Evolutionary conservation across 2,888 invertebrate genomes (phyloP).

Genomic region (Megalurothrips usitatus): DNA sequence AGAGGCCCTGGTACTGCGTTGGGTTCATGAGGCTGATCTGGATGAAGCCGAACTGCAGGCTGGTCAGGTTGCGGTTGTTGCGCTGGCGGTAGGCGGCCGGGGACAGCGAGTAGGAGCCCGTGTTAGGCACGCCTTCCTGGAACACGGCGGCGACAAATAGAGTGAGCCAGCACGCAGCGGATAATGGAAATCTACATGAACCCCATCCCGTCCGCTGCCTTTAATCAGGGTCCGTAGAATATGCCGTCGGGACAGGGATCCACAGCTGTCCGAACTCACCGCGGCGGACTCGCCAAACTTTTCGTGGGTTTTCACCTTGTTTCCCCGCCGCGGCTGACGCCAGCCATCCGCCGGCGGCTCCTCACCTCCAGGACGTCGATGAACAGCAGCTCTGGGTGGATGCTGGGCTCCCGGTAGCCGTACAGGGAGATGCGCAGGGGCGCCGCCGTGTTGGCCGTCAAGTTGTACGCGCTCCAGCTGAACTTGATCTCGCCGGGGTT

Average conservation of each 20-base stretch:
- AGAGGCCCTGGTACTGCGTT: constrained; percentile 57
- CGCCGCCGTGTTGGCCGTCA: constrained; percentile 73
- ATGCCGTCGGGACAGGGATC: too few relatives aligned
- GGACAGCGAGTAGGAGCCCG: constrained; percentile 66
- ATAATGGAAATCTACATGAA: too few relatives aligned
- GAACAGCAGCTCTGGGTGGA: constrained; percentile 72
- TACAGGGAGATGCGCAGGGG: constrained; percentile 76
- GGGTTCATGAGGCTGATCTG: constrained; percentile 83
- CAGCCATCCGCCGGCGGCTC: background rate
- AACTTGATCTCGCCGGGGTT: constrained; percentile 70
- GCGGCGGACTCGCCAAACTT: too few relatives aligned
- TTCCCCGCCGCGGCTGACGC: background rate
- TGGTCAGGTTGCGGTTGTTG: constrained; percentile 59
- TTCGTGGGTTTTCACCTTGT: too few relatives aligned
- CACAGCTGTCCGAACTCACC: too few relatives aligned
- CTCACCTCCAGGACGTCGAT: constrained; percentile 68
- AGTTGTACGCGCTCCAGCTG: constrained; percentile 79
- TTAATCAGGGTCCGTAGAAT: too few relatives aligned
- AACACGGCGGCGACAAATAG: background rate
- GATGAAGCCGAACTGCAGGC: constrained; percentile 80
- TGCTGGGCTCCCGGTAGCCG: constrained; percentile 84
- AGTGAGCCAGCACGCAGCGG: too few relatives aligned
- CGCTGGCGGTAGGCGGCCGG: constrained; percentile 67
- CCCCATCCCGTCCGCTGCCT: too few relatives aligned
- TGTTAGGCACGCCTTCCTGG: constrained; percentile 53